Conservation (phyloP, 1,140 invertebrate species). For the Brachionus plicatilis region DNA sequence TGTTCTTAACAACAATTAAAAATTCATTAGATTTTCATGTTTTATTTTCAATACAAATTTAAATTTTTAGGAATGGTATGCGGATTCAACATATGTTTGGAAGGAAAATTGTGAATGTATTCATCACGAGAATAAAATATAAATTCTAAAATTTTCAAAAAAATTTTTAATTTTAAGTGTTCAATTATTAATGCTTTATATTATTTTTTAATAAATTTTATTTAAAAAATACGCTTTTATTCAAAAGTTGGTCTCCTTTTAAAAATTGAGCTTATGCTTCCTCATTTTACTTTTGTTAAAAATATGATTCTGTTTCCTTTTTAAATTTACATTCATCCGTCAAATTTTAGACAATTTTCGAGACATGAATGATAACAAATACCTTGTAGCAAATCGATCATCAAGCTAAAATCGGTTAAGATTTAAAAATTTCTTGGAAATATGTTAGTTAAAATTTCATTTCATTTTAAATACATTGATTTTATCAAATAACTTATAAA, state of each 20-base stretch:
- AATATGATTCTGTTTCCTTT: not conserved
- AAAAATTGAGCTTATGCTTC: not conserved
- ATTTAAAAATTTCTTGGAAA: not conserved
- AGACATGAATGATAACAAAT: not conserved
- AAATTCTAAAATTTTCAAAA: not conserved
- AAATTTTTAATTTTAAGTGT: not conserved
- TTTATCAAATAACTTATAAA: not conserved
- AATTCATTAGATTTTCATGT: too few species aligned
- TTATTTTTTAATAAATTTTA: not conserved
- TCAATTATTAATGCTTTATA: not conserved
- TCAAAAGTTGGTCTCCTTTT: not conserved
- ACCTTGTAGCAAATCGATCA: not conserved
- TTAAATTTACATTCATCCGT: not conserved
- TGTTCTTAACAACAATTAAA: too few species aligned
- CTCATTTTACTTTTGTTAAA: not conserved
- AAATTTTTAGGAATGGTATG: constrained; percentile 26
- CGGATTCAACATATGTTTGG: constrained; percentile 5
- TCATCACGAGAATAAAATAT: not conserved
- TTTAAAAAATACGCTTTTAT: too few species aligned
- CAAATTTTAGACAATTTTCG: not conserved
- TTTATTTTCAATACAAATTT: not conserved
- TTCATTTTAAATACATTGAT: not conserved
- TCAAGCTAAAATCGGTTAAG: not conserved
- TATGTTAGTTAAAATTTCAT: not conserved
- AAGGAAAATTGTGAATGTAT: constrained; percentile 39